A percentile compares a stretch with the other conserved stretches of the same genome.
Conservation (phyloP, 2,888 invertebrate species). For the Chaitophorus viminalis region DNA sequence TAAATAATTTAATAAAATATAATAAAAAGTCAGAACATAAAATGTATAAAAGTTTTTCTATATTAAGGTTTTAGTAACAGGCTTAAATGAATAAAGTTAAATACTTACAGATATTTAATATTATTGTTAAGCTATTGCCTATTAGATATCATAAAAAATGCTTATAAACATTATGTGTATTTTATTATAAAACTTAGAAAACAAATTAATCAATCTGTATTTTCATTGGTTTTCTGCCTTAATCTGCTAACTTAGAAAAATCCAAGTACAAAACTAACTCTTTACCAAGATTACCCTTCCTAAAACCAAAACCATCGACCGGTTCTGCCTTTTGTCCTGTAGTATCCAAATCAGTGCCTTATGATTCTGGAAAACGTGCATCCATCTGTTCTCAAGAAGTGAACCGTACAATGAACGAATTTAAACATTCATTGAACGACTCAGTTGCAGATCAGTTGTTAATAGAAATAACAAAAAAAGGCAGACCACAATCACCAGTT, state of each 20-base stretch:
- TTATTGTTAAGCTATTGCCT: background rate
- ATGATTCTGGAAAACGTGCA: slow-evolving; percentile 64
- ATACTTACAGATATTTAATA: background rate
- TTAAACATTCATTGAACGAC: slow-evolving; percentile 46
- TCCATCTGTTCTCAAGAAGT: slow-evolving; percentile 66
- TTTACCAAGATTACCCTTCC: slow-evolving; percentile 60
- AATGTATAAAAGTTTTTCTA: background rate
- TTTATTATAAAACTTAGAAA: background rate
- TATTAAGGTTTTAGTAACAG: slow-evolving; percentile 10
- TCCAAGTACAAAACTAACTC: slow-evolving; percentile 53
- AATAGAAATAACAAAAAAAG: slow-evolving; percentile 15
- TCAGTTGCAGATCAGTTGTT: slow-evolving; percentile 4
- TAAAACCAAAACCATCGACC: slow-evolving; percentile 62
- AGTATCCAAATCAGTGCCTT: slow-evolving; percentile 16
- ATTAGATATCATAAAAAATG: background rate
- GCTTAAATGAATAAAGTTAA: background rate
- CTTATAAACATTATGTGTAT: slow-evolving; percentile 1
- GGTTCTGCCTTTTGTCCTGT: slow-evolving; percentile 63
- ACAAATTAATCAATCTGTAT: slow-evolving; percentile 22
- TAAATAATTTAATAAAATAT: slow-evolving; percentile 29
- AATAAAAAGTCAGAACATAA: slow-evolving; percentile 46
- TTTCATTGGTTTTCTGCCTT: slow-evolving; percentile 50
- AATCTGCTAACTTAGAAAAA: slow-evolving; percentile 34
- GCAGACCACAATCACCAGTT: slow-evolving; percentile 58
- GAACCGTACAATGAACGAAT: slow-evolving; percentile 41